These are phyloP conservation scores for Punctoribates punctum DNA, from an alignment of 2,888 invertebrate genomes.

Conservation along the genomic window DNA sequence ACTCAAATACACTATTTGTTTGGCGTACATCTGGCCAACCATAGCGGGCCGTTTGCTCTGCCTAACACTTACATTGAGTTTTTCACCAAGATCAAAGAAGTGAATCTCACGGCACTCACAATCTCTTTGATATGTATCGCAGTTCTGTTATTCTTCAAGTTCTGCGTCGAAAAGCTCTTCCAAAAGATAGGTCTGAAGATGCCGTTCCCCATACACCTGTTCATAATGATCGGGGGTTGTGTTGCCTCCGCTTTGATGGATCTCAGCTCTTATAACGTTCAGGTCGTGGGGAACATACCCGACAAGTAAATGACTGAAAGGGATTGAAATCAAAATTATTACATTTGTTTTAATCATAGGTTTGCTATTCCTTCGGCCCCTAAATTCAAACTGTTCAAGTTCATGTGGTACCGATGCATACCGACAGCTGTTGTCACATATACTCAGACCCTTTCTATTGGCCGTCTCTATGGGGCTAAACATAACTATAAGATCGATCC, in stretches of 20 bases:
- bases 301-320: background rate
- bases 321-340: no score
- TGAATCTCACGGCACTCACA: conserved; percentile 66
- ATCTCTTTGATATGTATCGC: conserved; percentile 67
- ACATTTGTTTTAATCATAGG: background rate
- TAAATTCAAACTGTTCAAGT: conserved; percentile 12
- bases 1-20: conserved; percentile 41
- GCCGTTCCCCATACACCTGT: conserved; percentile 38
- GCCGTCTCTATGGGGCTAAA: conserved; percentile 68
- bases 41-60: conserved; percentile 29
- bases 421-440: conserved; percentile 60
- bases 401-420: conserved; percentile 43
- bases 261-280: conserved; percentile 47
- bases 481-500: conserved; percentile 66
- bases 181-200: conserved; percentile 46
- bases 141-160: conserved; percentile 59
- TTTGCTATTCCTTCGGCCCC: background rate
- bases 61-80: conserved; percentile 62
- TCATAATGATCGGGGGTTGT: conserved; percentile 48
- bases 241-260: conserved; percentile 48
- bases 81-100: conserved; percentile 58
- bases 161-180: conserved; percentile 55
- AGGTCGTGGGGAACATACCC: conserved; percentile 50
- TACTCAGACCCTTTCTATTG: conserved; percentile 70
- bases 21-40: conserved; percentile 25